Conservation (phyloP, 2,888 invertebrate species). For the Lasioglossum pauxillum region DNA sequence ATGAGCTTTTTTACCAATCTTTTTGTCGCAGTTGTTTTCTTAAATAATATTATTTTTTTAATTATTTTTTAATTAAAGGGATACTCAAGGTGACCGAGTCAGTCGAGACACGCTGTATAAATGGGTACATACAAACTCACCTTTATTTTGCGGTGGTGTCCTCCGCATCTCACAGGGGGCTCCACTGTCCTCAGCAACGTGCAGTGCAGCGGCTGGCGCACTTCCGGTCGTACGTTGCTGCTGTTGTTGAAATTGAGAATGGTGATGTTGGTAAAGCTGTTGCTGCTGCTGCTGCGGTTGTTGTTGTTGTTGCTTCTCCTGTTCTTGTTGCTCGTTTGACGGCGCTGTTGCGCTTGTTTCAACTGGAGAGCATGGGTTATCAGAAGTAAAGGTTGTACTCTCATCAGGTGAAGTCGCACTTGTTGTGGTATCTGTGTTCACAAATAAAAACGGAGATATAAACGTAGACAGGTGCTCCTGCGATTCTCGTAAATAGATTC, state of each 20-base stretch:
- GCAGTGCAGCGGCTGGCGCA: constrained; percentile 71
- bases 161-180: constrained; percentile 86
- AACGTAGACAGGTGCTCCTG: not conserved
- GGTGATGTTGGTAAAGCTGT: constrained; percentile 67
- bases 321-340: constrained; percentile 63
- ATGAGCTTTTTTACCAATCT: not conserved
- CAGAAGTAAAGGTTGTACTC: constrained; percentile 65
- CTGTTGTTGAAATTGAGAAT: constrained; percentile 66
- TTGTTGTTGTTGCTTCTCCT: constrained; percentile 46
- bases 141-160: constrained; percentile 87
- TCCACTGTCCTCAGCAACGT: constrained; percentile 78
- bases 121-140: constrained; percentile 77
- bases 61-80: not conserved
- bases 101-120: not conserved
- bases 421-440: constrained; percentile 70
- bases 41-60: not conserved
- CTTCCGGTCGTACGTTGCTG: constrained; percentile 73
- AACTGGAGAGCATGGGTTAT: constrained; percentile 73
- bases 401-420: constrained; percentile 73
- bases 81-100: not conserved
- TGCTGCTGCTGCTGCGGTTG: constrained; percentile 61
- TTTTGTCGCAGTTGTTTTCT: not conserved
- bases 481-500: constrained; percentile 12
- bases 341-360: constrained; percentile 69
- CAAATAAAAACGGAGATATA: constrained; percentile 42